Evolutionary conservation across 2,888 invertebrate genomes (phyloP), one percentile per base, ranked within the genome.

Genomic region (Resseliella maxima): DNA sequence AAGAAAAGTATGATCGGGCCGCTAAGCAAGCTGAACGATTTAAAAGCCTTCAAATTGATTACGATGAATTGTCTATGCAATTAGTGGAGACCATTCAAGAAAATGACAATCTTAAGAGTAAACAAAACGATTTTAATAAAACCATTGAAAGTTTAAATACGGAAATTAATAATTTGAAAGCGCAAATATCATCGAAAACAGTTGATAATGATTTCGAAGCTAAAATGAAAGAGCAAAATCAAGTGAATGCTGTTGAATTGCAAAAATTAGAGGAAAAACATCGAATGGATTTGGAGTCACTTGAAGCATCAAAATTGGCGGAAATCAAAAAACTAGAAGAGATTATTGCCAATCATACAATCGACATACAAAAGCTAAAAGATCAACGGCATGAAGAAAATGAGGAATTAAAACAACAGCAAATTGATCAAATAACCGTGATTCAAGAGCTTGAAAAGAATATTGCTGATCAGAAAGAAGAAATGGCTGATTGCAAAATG

Each of bases 31-130:
- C 3, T n/a, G n/a, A 38, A 1, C 38, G 38, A 83, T 83, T 83
- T 0, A 36, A 89, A 86, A 89, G 88, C 38, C 89, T 93, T 87
- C 92, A 92, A 89, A 90, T 90, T 21, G 93, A 93, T 89, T 92
- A 92, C 88, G 92, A 93, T 88, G 90, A 90, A 85, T 89, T 94
- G 36, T 94, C 94, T 0, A 92, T 91, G 59, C 92, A 93, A 89
- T 88, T 94, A 1, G 92, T 94, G 90, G 94, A 94, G 85, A 92
- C 90, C 87, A 91, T 93, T 86, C 92, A 93, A 86, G 94, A 94
- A 88, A 90, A 90, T 27, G 93, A 94, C 86, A 89, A 89, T 45
- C 89, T 93, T 2, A 92, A 90, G 87, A 90, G 90, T 87, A 90
- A 92, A 88, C 87, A 92, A n/a, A 88, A 90, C 31, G 45, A 3